Conservation (phyloP, 2,113 vertebrate genomes). For the Porphyrio hochstetteri region DNA sequence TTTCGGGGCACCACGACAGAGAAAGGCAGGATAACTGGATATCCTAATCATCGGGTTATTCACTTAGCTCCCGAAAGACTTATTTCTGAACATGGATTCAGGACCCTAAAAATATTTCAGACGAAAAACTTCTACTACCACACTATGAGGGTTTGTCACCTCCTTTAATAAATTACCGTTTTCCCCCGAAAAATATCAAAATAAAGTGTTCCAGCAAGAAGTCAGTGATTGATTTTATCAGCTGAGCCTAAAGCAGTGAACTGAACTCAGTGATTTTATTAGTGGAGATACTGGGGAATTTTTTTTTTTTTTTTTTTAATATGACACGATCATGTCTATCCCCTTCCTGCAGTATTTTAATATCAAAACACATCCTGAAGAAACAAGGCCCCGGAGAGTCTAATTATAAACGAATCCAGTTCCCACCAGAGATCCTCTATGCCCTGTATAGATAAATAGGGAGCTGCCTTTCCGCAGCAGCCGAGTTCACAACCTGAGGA, state of each 20-base stretch:
- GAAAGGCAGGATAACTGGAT: background rate
- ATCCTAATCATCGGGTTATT: background rate
- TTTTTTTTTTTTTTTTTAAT: background rate
- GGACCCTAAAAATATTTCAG: background rate
- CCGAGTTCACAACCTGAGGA: background rate
- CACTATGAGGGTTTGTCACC: accelerated
- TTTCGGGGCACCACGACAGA: background rate
- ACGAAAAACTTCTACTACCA: background rate
- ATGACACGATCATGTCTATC: background rate
- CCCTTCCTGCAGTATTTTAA: background rate
- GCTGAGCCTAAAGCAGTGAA: background rate
- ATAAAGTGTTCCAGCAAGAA: background rate
- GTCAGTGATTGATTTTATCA: background rate
- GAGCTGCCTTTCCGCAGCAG: background rate
- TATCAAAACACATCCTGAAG: background rate
- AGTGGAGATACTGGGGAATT: background rate
- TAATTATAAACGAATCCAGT: background rate
- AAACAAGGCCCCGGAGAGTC: background rate
- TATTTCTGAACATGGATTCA: background rate
- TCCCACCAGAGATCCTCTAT: background rate
- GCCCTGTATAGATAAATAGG: background rate
- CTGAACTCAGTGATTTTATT: background rate
- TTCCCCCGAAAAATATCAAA: background rate
- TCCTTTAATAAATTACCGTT: background rate
- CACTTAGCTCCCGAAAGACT: background rate